Base-by-base conservation (phyloP, 2,797 vertebrate species). In the Acanthopagrus latus region DNA sequence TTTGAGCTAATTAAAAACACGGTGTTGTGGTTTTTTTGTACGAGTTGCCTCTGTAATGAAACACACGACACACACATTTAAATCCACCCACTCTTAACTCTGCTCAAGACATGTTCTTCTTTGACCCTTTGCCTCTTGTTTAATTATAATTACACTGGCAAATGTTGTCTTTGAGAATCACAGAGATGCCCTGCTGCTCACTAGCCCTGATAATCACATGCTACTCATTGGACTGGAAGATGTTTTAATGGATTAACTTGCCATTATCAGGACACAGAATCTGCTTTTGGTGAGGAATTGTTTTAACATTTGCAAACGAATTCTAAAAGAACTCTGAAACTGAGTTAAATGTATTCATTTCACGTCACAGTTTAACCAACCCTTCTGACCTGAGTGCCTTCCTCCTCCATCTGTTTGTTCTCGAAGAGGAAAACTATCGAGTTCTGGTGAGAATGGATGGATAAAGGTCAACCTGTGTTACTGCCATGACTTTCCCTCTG, bases 111-210 rank as follows among this genome's bases (percentile, higher is more conserved):
- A 52, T 47, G 38, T 68, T 66, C 46, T 41, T 20, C 56, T 38
- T 21, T 56, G 38, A 69, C 52, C 54, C 47, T 33, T 62, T 29
- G 5, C 23, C 46, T 68, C 46, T 57, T 58, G 18, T 78, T 88
- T 78, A 38, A 73, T 78, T 69, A 23, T 59, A 70, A 84, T 78
- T 72, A 65, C 44, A 38, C 52, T 71, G 67, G 71, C 71, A 73
- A 50, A 64, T 0, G 23, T 56, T 80, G 57, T 72, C 56, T 80
- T 78, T 73, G n/a, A 76, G 43, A 68, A 70, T 72, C 70, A 52
- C 41, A 56, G 64, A 55, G 58, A 84, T 38, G n/a, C 29, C 23
- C 18, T 62, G 68, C 18, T 62, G 71, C 43, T 74, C 71, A 64
- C 51, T 12, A 23, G 51, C 54, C 54, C 41, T 13, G 51, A 75